Evolutionary conservation across 2,888 invertebrate genomes (phyloP).

Genomic region (Latrodectus hesperus): DNA sequence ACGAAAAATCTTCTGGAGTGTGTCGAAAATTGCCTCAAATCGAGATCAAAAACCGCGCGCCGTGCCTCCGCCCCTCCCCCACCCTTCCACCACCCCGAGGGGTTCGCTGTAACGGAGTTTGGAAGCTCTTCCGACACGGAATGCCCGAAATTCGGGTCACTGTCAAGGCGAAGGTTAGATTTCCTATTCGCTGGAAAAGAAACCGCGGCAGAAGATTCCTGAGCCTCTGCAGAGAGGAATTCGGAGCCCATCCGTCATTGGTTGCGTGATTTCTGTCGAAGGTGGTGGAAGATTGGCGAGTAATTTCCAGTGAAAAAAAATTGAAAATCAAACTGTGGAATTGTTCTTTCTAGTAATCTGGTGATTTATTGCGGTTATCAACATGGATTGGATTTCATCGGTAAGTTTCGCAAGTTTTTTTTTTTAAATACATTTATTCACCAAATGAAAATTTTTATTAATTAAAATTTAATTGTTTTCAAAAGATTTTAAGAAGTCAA

Average conservation of each 20-base stretch:
- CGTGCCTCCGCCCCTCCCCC: background rate
- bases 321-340: background rate
- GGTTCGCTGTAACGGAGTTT: background rate
- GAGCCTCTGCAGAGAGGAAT: background rate
- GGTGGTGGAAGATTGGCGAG: background rate
- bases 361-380: background rate
- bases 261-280: background rate
- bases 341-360: background rate
- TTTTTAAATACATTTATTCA: no score
- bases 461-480: no score
- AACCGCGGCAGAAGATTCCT: background rate
- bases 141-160: constrained; percentile 52
- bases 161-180: constrained; percentile 41
- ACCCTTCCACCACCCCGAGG: constrained; percentile 6
- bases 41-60: constrained; percentile 43
- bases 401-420: constrained; percentile 4
- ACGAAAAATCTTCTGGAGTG: constrained; percentile 38
- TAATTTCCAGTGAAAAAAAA: no score
- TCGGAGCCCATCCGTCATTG: background rate
- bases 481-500: no score
- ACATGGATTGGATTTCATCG: constrained; percentile 41
- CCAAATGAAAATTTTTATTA: no score
- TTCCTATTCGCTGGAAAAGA: constrained; percentile 31
- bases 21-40: constrained; percentile 56
- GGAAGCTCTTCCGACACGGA: constrained; percentile 50